phyloP scores from a whole-genome alignment of 2,113 vertebrate species.

The Lamprotornis superbus region DNA sequence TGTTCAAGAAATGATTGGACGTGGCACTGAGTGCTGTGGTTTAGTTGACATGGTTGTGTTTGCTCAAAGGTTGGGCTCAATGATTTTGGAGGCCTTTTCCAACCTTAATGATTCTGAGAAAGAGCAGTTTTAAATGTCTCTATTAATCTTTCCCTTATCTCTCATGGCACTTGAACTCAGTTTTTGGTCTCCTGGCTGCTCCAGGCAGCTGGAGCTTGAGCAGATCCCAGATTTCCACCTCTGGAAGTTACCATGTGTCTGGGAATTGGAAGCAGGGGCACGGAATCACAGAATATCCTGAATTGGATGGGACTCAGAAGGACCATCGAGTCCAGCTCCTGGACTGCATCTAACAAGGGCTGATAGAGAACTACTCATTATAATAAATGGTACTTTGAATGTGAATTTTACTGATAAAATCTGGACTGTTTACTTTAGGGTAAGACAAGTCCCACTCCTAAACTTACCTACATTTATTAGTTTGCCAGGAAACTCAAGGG shows the following conservation, averaged over 20 bases:
- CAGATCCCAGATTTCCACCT: not conserved
- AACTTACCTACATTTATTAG: not conserved
- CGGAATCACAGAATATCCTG: not conserved
- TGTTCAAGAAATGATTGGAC: not conserved
- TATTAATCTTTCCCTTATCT: not conserved
- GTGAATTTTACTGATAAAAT: not conserved
- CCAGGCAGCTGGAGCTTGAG: not conserved
- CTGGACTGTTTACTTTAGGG: not conserved
- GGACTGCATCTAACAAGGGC: not conserved
- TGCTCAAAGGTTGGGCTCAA: accelerated
- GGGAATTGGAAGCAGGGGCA: not conserved
- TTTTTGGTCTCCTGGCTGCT: not conserved
- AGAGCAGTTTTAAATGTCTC: not conserved
- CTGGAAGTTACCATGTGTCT: not conserved
- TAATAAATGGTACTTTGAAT: not conserved
- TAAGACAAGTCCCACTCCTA: not conserved
- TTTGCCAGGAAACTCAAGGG: not conserved
- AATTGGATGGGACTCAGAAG: not conserved
- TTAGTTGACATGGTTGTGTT: not conserved
- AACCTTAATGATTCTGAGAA: not conserved
- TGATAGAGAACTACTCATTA: not conserved
- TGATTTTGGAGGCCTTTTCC: not conserved
- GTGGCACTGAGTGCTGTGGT: not conserved
- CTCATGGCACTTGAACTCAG: not conserved
- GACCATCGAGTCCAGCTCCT: not conserved